Conservation (phyloP, 2,888 invertebrate genomes). For the Xestia c-nigrum region DNA sequence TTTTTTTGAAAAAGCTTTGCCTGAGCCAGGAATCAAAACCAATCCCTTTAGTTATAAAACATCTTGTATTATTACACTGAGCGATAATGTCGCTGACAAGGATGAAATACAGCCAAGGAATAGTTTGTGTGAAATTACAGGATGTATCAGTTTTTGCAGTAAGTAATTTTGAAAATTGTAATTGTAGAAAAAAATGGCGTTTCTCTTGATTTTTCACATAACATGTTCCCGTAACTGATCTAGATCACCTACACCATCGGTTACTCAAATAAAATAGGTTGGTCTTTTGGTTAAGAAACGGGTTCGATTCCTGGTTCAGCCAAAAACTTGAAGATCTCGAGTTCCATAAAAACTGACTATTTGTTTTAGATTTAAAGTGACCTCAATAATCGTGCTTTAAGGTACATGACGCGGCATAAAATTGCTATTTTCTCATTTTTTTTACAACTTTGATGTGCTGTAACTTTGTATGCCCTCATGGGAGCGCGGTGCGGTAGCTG, state of each 20-base stretch:
- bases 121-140: no score
- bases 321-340: neutral
- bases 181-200: neutral
- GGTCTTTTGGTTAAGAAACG: neutral
- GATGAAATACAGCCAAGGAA: neutral
- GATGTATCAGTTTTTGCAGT: no score
- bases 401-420: no score
- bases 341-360: neutral
- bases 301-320: neutral
- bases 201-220: neutral
- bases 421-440: neutral
- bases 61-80: neutral
- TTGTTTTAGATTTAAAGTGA: no score
- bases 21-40: neutral
- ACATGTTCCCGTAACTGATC: no score
- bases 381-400: no score
- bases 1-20: neutral
- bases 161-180: neutral
- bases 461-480: neutral
- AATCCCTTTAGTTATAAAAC: neutral
- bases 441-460: neutral
- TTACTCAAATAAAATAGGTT: neutral
- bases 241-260: no score
- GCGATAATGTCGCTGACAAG: neutral
- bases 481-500: no score